phyloP scores from a whole-genome alignment of 2,888 invertebrate species.

The Emmelina monodactyla region DNA sequence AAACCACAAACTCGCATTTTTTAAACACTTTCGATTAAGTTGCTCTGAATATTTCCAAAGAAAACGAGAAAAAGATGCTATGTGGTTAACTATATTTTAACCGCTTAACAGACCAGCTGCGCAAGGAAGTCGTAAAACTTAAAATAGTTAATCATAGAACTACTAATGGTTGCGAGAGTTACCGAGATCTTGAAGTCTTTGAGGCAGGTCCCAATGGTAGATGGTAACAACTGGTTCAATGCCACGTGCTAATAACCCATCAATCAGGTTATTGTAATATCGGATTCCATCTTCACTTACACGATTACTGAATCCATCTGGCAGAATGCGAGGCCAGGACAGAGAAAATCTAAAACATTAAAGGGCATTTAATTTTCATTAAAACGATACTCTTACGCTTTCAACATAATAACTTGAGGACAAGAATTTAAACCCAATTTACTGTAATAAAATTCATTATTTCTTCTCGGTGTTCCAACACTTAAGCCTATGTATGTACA shows the following conservation, averaged over 20 bases:
- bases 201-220: slow-evolving; percentile 55
- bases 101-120: too few species aligned
- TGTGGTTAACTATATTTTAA: too few species aligned
- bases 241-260: slow-evolving; percentile 52
- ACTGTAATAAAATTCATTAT: too few species aligned
- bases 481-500: too few species aligned
- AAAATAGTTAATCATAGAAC: too few species aligned
- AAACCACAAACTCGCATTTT: too few species aligned
- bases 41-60: too few species aligned
- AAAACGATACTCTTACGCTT: neutral
- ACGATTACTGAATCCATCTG: slow-evolving; percentile 29
- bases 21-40: too few species aligned
- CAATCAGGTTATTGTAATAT: slow-evolving; percentile 62
- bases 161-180: too few species aligned
- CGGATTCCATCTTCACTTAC: slow-evolving; percentile 53
- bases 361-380: neutral
- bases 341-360: slow-evolving; percentile 53
- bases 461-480: too few species aligned
- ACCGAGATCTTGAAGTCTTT: slow-evolving; percentile 37
- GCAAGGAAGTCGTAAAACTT: too few species aligned
- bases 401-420: neutral
- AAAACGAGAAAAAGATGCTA: too few species aligned
- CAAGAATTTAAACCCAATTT: neutral
- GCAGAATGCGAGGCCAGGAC: slow-evolving; percentile 67
- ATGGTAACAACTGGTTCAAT: slow-evolving; percentile 62